Percentiles rank a stretch among this genome's conserved stretches.
Evolutionary conservation across 2,888 invertebrate species (phyloP).

Genomic region (Drosophila mercatorum): DNA sequence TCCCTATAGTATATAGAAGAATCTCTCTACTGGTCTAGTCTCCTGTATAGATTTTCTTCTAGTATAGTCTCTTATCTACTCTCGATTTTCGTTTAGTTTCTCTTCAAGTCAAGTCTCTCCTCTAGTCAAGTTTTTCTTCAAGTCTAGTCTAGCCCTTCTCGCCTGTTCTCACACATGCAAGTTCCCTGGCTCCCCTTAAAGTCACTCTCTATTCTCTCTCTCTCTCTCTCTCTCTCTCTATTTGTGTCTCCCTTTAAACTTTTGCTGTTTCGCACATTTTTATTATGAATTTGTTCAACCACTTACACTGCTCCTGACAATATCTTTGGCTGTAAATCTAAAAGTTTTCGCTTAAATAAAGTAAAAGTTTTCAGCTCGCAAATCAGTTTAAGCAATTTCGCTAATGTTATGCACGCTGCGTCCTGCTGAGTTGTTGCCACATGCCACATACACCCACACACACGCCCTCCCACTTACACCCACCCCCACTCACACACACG

Average conservation of each 20-base stretch:
- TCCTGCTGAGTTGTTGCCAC: slow-evolving; percentile 18
- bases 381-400: slow-evolving; percentile 44
- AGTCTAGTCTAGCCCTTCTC: not conserved
- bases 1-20: too few relatives aligned
- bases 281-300: not conserved
- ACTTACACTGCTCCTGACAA: not conserved
- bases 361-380: slow-evolving; percentile 12
- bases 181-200: too few relatives aligned
- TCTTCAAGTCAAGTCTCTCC: not conserved
- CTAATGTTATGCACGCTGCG: slow-evolving; percentile 31
- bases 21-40: not conserved
- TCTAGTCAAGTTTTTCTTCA: not conserved
- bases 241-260: not conserved
- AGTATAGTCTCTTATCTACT: not conserved
- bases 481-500: not conserved
- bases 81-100: too few relatives aligned
- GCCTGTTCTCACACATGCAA: too few relatives aligned
- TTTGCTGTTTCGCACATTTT: not conserved
- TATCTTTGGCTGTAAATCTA: slow-evolving; percentile 1
- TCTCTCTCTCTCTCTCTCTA: not conserved
- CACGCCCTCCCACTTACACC: not conserved
- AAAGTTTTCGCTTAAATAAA: slow-evolving; percentile 15
- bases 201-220: not conserved
- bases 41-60: too few relatives aligned
- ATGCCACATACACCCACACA: slow-evolving; percentile 7